Percentiles rank a stretch among this genome's conserved stretches.
Evolutionary conservation across 2,113 vertebrate species (phyloP).

Genomic region (Oncorhynchus gorbuscha): DNA sequence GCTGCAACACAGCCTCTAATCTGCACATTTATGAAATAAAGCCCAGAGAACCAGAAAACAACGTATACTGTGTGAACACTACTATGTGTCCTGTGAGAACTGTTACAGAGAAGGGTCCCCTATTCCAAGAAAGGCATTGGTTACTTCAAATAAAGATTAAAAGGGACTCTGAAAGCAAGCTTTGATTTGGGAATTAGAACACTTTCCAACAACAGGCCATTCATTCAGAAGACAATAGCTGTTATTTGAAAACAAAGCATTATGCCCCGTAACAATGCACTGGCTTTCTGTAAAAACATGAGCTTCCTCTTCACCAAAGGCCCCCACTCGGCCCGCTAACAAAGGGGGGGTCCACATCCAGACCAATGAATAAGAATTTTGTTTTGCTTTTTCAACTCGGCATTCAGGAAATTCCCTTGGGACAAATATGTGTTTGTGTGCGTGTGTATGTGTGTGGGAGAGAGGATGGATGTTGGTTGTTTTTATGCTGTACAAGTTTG

Average conservation of each 20-base stretch:
- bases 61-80: neutral
- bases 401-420: neutral
- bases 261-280: constrained; percentile 44
- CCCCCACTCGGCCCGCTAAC: constrained; percentile 18
- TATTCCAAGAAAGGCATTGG: constrained; percentile 5
- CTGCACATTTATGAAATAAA: neutral
- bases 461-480: neutral
- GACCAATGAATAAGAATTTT: constrained; percentile 26
- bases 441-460: neutral
- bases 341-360: constrained; percentile 25
- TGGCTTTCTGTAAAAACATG: constrained; percentile 32
- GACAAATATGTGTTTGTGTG: constrained; percentile 10
- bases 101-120: constrained; percentile 5
- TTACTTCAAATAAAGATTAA: neutral
- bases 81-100: constrained; percentile 25
- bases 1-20: neutral
- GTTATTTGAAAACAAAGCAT: constrained; percentile 50
- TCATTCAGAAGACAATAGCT: constrained; percentile 51
- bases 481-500: neutral
- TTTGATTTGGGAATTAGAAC: constrained; percentile 29
- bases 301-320: constrained; percentile 29
- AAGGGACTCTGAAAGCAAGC: constrained; percentile 18
- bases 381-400: neutral
- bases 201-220: constrained; percentile 47
- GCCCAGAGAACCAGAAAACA: constrained; percentile 10